Evolutionary conservation across 2,888 invertebrate species (phyloP).

Genomic region (Metellina segmentata): DNA sequence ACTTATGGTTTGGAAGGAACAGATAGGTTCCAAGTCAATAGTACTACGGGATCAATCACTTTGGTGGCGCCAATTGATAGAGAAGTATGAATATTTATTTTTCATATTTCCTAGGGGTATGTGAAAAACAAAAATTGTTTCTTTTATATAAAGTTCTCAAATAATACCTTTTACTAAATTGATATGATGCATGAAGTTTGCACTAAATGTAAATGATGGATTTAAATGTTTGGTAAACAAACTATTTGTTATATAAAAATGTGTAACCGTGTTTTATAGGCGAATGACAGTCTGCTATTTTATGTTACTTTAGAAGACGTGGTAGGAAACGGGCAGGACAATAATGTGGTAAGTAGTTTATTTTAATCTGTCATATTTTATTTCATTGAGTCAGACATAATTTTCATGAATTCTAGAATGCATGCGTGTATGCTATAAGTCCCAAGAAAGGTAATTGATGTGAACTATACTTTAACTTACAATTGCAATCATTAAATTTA

Average conservation of each 20-base stretch:
- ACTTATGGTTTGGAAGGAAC: conserved; percentile 86
- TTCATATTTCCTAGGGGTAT: not conserved
- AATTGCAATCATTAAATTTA: not conserved
- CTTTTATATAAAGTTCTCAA: not conserved
- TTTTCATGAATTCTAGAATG: not conserved
- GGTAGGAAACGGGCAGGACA: conserved; percentile 83
- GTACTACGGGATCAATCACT: conserved; percentile 89
- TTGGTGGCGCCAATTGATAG: conserved; percentile 90
- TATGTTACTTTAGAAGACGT: conserved; percentile 90
- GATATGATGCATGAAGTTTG: not conserved
- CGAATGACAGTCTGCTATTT: conserved; percentile 89
- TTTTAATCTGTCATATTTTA: not conserved
- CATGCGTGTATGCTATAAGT: too few relatives aligned
- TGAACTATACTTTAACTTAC: not conserved
- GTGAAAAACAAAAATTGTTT: not conserved
- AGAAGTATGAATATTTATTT: conserved; percentile 70
- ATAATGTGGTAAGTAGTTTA: conserved; percentile 85
- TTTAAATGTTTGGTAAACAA: not conserved
- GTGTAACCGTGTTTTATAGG: conserved; percentile 82
- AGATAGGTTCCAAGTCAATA: conserved; percentile 89
- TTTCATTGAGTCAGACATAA: not conserved
- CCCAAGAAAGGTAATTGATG: too few relatives aligned
- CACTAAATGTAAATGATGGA: too few relatives aligned
- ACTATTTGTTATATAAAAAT: too few relatives aligned
- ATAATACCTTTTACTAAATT: not conserved